Evolutionary conservation across 1,140 invertebrate genomes (phyloP).

Genomic region (Heliconius hewitsoni): DNA sequence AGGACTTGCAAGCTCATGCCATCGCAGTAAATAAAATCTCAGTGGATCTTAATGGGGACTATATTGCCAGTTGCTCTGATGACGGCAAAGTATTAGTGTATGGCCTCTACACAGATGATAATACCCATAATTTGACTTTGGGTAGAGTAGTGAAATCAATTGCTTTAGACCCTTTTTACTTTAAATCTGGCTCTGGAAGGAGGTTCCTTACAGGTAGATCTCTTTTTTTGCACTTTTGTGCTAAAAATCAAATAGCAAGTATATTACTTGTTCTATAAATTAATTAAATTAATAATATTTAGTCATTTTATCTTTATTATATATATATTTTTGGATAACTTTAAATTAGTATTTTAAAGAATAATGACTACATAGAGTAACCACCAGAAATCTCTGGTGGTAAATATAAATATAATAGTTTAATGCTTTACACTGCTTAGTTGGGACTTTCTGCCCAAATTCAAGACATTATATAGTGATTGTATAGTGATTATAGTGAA

Average conservation of each 20-base stretch:
- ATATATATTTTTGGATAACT: no score
- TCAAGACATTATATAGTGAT: no score
- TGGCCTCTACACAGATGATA: slow-evolving; percentile 91
- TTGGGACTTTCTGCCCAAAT: no score
- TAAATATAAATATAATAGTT: no score
- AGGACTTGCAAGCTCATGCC: slow-evolving; percentile 89
- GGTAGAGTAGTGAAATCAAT: slow-evolving; percentile 93
- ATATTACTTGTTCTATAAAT: no score
- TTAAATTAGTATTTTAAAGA: no score
- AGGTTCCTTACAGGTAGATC: slow-evolving; percentile 88
- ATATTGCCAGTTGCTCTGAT: slow-evolving; percentile 94
- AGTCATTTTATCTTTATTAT: no score
- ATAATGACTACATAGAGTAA: no score
- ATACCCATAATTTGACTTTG: slow-evolving; percentile 89
- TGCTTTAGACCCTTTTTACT: slow-evolving; percentile 93
- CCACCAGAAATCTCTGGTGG: no score
- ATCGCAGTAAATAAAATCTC: slow-evolving; percentile 96
- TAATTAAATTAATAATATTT: no score
- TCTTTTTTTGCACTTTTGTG: neutral
- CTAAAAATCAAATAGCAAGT: neutral
- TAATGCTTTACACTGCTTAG: no score
- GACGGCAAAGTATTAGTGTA: slow-evolving; percentile 93
- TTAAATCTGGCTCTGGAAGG: slow-evolving; percentile 87
- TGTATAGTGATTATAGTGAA: no score
- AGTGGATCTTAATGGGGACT: slow-evolving; percentile 95